Evolutionary conservation across 1,140 invertebrate genomes (phyloP).

Genomic region (Metaphire vulgaris): DNA sequence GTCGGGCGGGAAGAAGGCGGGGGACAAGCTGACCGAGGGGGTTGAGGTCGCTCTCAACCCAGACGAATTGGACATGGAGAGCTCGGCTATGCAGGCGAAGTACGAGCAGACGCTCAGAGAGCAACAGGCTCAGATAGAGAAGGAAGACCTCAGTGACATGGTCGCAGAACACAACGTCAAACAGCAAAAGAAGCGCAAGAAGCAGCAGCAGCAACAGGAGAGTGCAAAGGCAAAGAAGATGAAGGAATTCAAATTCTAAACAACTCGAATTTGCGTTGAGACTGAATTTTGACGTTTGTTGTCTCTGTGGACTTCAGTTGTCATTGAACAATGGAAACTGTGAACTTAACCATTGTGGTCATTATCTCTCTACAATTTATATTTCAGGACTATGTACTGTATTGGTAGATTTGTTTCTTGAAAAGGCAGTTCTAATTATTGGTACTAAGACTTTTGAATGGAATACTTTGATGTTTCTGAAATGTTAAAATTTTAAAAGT

Average conservation of each 20-base stretch:
- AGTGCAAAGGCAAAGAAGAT: constrained; percentile 9
- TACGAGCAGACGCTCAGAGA: constrained; percentile 94
- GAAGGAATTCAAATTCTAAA: constrained; percentile 28
- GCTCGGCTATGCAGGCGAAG: constrained; percentile 88
- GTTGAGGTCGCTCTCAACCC: constrained; percentile 94
- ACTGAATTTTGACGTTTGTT: no score
- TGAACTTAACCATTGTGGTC: no score
- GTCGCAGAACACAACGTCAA: constrained; percentile 92
- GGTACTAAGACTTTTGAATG: no score
- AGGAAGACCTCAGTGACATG: constrained; percentile 97
- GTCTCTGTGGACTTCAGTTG: no score
- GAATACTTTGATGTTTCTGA: no score
- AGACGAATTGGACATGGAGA: constrained; percentile 86
- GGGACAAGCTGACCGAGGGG: constrained; percentile 42
- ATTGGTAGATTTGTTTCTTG: no score
- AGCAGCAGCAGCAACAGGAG: constrained; percentile 12
- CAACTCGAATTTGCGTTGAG: no score
- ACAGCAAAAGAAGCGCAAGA: constrained; percentile 54
- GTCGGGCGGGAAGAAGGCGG: constrained; percentile 37
- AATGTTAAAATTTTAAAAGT: no score
- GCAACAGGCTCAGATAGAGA: constrained; percentile 74
- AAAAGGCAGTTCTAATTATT: no score
- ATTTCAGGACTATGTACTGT: no score
- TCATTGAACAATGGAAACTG: no score
- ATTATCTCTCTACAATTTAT: no score